These are phyloP conservation scores for Drepanosiphum platanoidis DNA, from an alignment of 2,888 invertebrate genomes.

Conservation along the genomic window DNA sequence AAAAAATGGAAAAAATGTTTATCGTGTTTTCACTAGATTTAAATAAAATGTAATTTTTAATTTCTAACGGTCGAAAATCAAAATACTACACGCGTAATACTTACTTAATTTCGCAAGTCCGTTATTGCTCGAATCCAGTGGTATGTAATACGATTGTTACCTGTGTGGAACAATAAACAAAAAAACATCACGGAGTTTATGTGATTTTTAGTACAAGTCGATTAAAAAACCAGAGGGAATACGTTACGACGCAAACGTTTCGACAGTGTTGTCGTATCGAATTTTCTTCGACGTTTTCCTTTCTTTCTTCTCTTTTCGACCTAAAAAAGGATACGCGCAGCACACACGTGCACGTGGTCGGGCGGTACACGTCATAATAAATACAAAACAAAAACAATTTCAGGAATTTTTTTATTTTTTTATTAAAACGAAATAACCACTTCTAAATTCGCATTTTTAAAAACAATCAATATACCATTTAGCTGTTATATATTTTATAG, in stretches of 20 bases:
- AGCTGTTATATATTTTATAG: slow-evolving; percentile 25
- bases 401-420: slow-evolving; percentile 31
- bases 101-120: not conserved
- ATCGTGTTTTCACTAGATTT: too few species aligned
- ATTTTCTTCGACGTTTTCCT: not conserved
- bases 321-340: not conserved
- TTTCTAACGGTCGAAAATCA: too few species aligned
- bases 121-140: not conserved
- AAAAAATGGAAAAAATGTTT: too few species aligned
- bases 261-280: not conserved
- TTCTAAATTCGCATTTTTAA: slow-evolving; percentile 45
- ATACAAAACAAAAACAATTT: slow-evolving; percentile 7
- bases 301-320: too few species aligned
- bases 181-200: too few species aligned
- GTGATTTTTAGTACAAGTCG: too few species aligned
- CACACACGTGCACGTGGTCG: not conserved
- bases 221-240: not conserved
- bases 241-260: not conserved
- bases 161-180: not conserved
- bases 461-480: slow-evolving; percentile 54
- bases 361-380: not conserved
- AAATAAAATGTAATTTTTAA: too few species aligned
- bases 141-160: too few species aligned
- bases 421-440: slow-evolving; percentile 57
- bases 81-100: too few species aligned